Percentiles rank a stretch among this genome's conserved stretches.
These are phyloP conservation scores for Pseudorasbora parva DNA, from an alignment of 2,113 vertebrate genomes.

Conservation along the genomic window DNA sequence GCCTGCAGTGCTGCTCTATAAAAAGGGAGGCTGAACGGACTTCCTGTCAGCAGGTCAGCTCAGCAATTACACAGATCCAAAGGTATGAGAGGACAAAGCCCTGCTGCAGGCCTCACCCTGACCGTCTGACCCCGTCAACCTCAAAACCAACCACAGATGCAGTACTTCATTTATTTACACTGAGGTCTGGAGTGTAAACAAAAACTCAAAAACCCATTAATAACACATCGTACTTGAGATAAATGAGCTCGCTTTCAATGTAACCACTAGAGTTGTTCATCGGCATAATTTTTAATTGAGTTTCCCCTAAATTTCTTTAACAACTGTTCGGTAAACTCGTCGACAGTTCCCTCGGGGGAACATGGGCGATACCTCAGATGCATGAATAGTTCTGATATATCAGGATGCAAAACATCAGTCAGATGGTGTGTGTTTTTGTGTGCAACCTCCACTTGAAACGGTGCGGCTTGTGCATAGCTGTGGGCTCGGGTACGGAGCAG, in stretches of 20 bases:
- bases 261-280: background rate
- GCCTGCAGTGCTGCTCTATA: conserved; percentile 46
- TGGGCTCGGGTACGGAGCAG: conserved; percentile 54
- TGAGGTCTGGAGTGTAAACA: conserved; percentile 46
- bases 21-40: conserved; percentile 23
- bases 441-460: conserved; percentile 46
- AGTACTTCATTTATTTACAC: conserved; percentile 53
- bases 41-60: conserved; percentile 44
- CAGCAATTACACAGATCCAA: conserved; percentile 44
- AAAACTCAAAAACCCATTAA: conserved; percentile 42
- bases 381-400: conserved; percentile 42
- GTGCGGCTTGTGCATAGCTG: conserved; percentile 35
- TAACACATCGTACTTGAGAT: conserved; percentile 31
- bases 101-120: conserved; percentile 51
- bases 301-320: conserved; percentile 6
- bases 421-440: conserved; percentile 44
- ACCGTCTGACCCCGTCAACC: conserved; percentile 19
- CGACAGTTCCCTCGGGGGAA: conserved; percentile 17
- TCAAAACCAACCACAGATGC: conserved; percentile 7
- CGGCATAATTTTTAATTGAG: conserved; percentile 13
- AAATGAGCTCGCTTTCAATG: conserved; percentile 42
- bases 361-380: conserved; percentile 39
- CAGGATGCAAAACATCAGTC: conserved; percentile 32
- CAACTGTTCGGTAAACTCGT: background rate
- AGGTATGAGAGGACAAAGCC: conserved; percentile 43